Conservation (phyloP, 1,140 invertebrate species). For the Oncopodura yosiiana region DNA sequence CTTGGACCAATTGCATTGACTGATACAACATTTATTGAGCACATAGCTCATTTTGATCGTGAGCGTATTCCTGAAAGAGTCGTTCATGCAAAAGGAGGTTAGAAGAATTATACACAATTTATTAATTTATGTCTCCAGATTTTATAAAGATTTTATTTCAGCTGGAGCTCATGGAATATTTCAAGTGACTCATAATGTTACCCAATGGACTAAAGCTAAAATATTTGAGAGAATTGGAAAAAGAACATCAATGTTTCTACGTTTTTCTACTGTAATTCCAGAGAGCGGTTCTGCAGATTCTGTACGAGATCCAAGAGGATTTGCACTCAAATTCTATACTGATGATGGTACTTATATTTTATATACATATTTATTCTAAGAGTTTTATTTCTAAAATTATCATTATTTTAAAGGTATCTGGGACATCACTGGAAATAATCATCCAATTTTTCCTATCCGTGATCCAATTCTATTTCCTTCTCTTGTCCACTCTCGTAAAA, state of each 20-base stretch:
- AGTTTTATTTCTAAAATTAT: too few relatives aligned
- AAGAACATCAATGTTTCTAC: not conserved
- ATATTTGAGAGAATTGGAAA: constrained; percentile 8
- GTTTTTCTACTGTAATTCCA: constrained; percentile 9
- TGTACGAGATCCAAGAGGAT: constrained; percentile 51
- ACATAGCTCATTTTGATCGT: constrained; percentile 75
- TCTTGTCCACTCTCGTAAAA: constrained; percentile 43
- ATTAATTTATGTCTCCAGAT: not conserved
- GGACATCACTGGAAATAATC: constrained; percentile 50
- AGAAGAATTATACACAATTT: constrained; percentile 43
- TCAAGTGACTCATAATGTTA: constrained; percentile 13
- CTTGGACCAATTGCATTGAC: constrained; percentile 77
- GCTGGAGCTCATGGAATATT: constrained; percentile 18
- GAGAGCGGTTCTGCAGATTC: constrained; percentile 12
- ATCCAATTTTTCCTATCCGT: constrained; percentile 50
- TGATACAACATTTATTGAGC: constrained; percentile 75
- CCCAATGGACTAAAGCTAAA: constrained; percentile 10
- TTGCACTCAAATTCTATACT: constrained; percentile 64
- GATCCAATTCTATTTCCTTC: constrained; percentile 46
- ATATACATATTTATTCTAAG: too few relatives aligned
- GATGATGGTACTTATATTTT: constrained; percentile 67
- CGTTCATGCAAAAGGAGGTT: constrained; percentile 89
- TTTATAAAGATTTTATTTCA: too few relatives aligned
- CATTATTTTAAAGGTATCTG: constrained; percentile 41
- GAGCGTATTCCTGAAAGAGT: constrained; percentile 95